phyloP scores from a whole-genome alignment of 53 echinoderm and acorn worm genomes.

The Temnopleurus reevesii region DNA sequence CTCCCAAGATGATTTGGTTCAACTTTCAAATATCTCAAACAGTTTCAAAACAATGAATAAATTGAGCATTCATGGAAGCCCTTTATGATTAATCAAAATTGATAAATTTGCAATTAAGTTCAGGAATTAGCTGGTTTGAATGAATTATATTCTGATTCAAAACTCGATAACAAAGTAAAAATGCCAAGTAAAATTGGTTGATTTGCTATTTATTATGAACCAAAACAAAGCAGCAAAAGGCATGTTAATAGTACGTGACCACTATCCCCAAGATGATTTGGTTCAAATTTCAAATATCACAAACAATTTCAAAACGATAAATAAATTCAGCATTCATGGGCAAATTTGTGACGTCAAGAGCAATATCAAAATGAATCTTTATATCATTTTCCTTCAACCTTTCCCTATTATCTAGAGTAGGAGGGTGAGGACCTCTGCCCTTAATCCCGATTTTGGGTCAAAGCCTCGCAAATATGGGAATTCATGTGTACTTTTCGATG shows the following conservation, averaged over 20 bases:
- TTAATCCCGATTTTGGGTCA: background rate
- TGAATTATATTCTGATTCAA: no score
- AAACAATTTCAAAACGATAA: background rate
- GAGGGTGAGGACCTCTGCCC: background rate
- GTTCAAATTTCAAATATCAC: background rate
- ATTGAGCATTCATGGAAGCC: no score
- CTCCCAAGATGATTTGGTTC: background rate
- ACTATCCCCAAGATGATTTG: background rate
- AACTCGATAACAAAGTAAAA: no score
- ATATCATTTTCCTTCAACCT: background rate
- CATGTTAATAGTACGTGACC: background rate
- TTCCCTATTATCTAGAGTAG: background rate
- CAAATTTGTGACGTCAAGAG: background rate
- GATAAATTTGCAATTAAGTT: no score
- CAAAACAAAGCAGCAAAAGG: no score
- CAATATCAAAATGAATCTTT: background rate
- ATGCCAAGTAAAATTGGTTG: no score
- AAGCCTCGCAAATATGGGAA: background rate
- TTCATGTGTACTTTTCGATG: constrained; percentile 40
- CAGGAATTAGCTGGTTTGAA: no score
- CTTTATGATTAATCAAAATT: no score
- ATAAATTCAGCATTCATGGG: background rate
- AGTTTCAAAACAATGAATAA: background rate
- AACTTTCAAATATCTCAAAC: no score
- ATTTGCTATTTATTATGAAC: no score